These are phyloP conservation scores for Nerophis lumbriciformis DNA, from an alignment of 2,113 vertebrate species.

Conservation along the genomic window DNA sequence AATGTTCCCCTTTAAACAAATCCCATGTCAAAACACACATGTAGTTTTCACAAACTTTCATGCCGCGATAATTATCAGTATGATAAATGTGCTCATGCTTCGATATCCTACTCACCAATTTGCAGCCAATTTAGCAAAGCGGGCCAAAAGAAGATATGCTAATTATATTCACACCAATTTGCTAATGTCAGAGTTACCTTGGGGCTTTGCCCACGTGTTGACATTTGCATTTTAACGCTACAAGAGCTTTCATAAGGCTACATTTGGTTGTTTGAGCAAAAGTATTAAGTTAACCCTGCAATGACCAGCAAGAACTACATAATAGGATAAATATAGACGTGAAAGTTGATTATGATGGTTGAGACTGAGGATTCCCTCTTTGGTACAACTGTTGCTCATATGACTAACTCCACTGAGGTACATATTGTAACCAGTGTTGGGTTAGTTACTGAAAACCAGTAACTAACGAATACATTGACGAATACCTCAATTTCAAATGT, in stretches of 20 bases:
- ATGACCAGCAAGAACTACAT: not conserved
- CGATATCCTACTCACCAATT: not conserved
- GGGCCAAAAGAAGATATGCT: conserved; percentile 2
- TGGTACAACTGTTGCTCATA: too few species aligned
- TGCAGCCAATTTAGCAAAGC: conserved; percentile 1
- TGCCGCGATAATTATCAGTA: not conserved
- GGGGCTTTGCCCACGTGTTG: not conserved
- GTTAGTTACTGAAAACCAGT: too few species aligned
- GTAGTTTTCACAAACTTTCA: not conserved
- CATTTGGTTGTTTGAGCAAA: not conserved
- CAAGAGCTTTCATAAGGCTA: not conserved
- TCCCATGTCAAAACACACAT: not conserved
- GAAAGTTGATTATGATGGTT: too few species aligned
- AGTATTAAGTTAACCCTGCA: not conserved
- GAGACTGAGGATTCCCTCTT: too few species aligned
- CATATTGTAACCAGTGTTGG: too few species aligned
- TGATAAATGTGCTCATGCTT: conserved; percentile 7
- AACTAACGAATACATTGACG: too few species aligned
- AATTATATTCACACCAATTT: conserved; percentile 9
- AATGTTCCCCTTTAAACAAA: too few species aligned
- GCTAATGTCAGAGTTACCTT: conserved; percentile 10
- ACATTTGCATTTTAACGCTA: conserved; percentile 4
- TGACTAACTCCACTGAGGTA: too few species aligned
- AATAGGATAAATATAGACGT: too few species aligned
- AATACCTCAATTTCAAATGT: too few species aligned